Conservation (phyloP, 2,113 vertebrate genomes). For the Equus quagga region DNA sequence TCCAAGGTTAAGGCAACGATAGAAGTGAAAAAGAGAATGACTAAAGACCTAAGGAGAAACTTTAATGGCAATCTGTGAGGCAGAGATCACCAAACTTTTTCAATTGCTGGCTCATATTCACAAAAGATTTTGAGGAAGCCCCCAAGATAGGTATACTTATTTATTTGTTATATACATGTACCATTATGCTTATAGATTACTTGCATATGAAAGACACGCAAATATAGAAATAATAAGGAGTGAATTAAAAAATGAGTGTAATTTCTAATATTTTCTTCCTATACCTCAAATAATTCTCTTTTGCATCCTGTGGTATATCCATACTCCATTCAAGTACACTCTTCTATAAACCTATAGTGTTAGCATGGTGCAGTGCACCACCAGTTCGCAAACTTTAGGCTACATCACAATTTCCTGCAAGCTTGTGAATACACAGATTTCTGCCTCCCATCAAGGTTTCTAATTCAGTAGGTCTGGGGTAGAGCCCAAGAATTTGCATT, state of each 20-base stretch:
- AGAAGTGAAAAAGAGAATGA: neutral
- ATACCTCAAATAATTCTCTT: neutral
- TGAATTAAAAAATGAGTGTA: neutral
- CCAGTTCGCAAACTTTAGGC: neutral
- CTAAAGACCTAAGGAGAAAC: neutral
- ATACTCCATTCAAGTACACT: neutral
- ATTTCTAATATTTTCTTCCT: neutral
- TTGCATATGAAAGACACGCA: neutral
- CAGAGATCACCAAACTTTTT: neutral
- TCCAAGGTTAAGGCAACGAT: neutral
- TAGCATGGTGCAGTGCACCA: rapidly evolving
- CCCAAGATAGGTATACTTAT: neutral
- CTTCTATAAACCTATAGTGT: neutral
- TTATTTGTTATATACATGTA: neutral
- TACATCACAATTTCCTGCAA: neutral
- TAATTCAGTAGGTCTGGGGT: neutral
- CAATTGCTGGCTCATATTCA: neutral
- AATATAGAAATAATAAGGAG: neutral
- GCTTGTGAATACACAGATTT: neutral
- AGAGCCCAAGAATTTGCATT: neutral
- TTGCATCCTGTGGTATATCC: neutral
- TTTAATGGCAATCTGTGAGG: neutral
- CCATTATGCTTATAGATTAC: neutral
- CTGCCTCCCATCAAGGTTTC: neutral
- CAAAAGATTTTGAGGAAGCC: neutral